Base-by-base conservation (phyloP, 2,888 invertebrate species). In the Trichogramma evanescens region DNA sequence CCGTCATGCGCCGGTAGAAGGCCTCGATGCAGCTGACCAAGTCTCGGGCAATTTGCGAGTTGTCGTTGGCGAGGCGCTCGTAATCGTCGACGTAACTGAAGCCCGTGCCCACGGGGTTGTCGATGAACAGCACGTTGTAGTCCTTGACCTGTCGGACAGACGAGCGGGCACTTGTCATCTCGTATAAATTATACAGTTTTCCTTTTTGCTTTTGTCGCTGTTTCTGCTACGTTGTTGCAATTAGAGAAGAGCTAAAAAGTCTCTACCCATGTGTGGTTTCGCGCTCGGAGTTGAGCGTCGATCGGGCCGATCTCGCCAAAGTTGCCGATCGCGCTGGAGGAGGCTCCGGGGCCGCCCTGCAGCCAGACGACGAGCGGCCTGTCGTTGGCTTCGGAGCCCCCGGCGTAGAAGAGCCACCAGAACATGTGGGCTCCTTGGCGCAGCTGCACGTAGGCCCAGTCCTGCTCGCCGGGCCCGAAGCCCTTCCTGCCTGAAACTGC, bases 21-120 rank as follows among this genome's bases (percentile, higher is more conserved):
- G 82, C 82, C 70, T 82, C 82, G 78, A 93, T 83, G 48, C 92
- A 81, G 55, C 81, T 80, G 1, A 94, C 10, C 67, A 95, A 84
- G 78, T 95, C 95, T 45, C 78, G 67, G 0, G 91, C 92, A 57
- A 89, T 88, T 76, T 86, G 81, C 5, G 78, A 76, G 66, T 89
- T 88, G 44, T 80, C 83, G 9, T 74, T 82, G 0, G 86, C 80
- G n/a, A 81, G 80, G 9, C 79, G 80, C 5, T 74, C 66, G 0
- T 71, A 66, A 6, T 80, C 75, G 8, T 89, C 87, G 0, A 87
- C 88, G 72, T 90, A 93, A 74, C 94, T 93, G 78, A 83, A 94
- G 0, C 95, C 95, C 6, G 88, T 83, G 6, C 95, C 95, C 1
- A 94, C 93, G 3, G 95, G 95, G 77, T 93, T 94, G 73, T 95